Evolutionary conservation across 2,888 invertebrate species (phyloP), one percentile per base, ranked within the genome.

Genomic region (Tubiluchus corallicola): DNA sequence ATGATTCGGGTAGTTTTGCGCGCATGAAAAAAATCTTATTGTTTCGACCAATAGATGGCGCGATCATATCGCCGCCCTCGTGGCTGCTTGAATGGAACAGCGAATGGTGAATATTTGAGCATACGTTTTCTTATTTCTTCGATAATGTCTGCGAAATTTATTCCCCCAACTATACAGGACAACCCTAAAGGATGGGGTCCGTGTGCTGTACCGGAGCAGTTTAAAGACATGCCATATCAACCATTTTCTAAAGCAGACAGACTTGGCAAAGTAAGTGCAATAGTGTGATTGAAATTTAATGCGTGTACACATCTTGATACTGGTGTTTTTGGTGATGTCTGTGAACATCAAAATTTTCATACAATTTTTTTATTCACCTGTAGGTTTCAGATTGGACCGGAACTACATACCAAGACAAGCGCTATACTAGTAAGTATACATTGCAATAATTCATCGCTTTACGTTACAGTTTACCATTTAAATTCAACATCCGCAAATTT

Each of bases 201-300:
- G 39, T 82, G 81, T 67, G 82, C 83, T 64, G 73, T 90, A 66
- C 87, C 90, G 44, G 85, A 85, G 48, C 83, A 85, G 59, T 92
- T 87, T 66, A 79, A 80, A 60, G 87, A 90, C 66, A 84, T 92
- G 77, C 96, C 96, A 5, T 99, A 96, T 68, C 96, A 98, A 68
- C 94, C 94, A 37, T 99, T 94, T 66, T 90, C 94, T 54, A 99
- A 98, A 69, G 88, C 88, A 49, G 96, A 98, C 67, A 79, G 94
- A 54, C 73, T 98, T 52, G 98, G 98, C 55, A 96, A 96, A 74
- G 94, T 94, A 50, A 48, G 45, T 40, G 17, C 19, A 49, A 37
- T 13, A 37, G 4, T 3, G 44, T 37, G 3, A 42, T 17, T 4
- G 43, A 29, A 2, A 49, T 37, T 13, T 45, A 21, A 9, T 40